These are phyloP conservation scores for Erythrocebus patas DNA, from an alignment of 2,113 vertebrate species.

Conservation along the genomic window DNA sequence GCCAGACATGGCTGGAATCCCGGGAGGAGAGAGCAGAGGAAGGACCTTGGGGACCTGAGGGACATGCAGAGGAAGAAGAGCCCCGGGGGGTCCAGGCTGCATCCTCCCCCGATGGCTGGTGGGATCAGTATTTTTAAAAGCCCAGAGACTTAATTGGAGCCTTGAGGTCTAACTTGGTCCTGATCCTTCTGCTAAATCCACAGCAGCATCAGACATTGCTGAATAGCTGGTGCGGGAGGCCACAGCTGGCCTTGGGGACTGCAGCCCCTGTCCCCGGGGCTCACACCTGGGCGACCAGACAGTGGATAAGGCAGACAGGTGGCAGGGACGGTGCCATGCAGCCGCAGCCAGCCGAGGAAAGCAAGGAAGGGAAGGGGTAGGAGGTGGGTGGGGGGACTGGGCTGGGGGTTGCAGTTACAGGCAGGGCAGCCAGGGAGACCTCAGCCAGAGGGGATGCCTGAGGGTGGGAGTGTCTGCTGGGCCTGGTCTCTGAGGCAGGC, in stretches of 20 bases:
- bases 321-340: rapidly evolving
- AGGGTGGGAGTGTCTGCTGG: background rate
- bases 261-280: background rate
- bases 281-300: background rate
- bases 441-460: background rate
- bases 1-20: background rate
- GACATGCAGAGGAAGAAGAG: background rate
- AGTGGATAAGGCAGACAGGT: background rate
- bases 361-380: background rate
- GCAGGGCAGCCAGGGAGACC: no score
- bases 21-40: background rate
- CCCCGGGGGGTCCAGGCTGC: no score
- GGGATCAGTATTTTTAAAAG: no score
- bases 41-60: background rate
- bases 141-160: background rate
- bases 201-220: background rate
- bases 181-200: background rate
- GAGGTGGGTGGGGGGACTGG: no score
- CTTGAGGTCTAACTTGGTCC: background rate
- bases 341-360: background rate
- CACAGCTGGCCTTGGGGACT: background rate
- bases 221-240: background rate
- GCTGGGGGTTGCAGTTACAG: background rate
- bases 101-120: no score
- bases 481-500: background rate